Percentiles rank a stretch among this genome's conserved stretches.
phyloP scores from a whole-genome alignment of 2,113 vertebrate species.

The Ahaetulla prasina region DNA sequence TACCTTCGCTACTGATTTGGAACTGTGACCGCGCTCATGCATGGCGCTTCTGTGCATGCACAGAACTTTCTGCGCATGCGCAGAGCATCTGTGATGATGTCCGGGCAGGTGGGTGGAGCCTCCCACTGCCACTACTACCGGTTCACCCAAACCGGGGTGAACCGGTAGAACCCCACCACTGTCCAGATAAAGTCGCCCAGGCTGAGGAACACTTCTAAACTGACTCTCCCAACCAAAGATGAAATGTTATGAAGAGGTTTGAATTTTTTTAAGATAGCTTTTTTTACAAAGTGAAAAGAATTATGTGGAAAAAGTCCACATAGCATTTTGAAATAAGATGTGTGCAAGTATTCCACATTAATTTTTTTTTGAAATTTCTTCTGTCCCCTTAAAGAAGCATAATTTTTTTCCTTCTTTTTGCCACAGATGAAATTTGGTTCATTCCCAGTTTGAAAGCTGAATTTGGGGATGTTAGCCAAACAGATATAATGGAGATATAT shows the following conservation, averaged over 20 bases:
- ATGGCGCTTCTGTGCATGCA: no score
- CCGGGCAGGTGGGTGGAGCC: no score
- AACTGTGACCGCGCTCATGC: no score
- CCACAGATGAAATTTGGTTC: not conserved
- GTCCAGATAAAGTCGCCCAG: not conserved
- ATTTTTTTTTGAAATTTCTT: not conserved
- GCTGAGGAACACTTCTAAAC: not conserved
- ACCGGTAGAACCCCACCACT: no score
- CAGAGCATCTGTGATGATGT: no score
- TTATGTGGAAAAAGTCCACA: not conserved
- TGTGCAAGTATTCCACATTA: not conserved
- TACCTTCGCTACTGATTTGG: no score
- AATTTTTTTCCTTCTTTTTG: not conserved
- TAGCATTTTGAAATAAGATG: not conserved
- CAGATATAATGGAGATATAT: not conserved
- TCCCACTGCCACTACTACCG: no score
- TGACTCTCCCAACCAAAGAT: not conserved
- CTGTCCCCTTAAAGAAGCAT: not conserved
- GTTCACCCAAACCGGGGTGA: no score
- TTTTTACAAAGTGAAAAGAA: not conserved
- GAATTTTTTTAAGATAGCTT: not conserved
- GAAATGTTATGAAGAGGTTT: not conserved
- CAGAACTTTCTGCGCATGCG: no score
- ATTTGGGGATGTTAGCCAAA: not conserved
- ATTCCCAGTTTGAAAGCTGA: not conserved